Percentiles rank a stretch among this genome's conserved stretches.
phyloP scores from a whole-genome alignment of 1,140 invertebrate species.

The Neodiprion fabricii region DNA sequence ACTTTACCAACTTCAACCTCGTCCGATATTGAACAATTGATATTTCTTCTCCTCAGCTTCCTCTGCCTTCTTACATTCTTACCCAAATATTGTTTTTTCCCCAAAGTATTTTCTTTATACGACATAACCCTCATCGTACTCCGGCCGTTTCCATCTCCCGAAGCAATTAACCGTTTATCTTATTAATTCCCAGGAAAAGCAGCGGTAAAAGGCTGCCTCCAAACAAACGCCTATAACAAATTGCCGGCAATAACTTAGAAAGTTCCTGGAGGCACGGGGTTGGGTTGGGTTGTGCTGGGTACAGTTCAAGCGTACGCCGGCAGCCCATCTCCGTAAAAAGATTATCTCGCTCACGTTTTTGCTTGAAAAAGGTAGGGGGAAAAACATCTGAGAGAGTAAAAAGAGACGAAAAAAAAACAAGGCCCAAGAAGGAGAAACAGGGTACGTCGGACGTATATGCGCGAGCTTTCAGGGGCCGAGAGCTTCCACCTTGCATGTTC shows the following conservation, averaged over 20 bases:
- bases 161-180: conserved; percentile 33
- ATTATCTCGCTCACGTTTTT: not conserved
- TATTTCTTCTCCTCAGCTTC: too few relatives aligned
- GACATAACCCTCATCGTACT: too few relatives aligned
- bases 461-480: too few relatives aligned
- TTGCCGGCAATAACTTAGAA: conserved; percentile 38
- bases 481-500: too few relatives aligned
- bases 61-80: too few relatives aligned
- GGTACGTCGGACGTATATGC: too few relatives aligned
- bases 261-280: conserved; percentile 2
- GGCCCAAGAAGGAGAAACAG: not conserved
- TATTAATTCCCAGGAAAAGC: conserved; percentile 29
- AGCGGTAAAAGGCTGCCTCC: not conserved
- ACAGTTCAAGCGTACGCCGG: not conserved
- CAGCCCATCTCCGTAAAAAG: not conserved
- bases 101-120: too few relatives aligned
- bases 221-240: conserved; percentile 29
- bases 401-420: conserved; percentile 5
- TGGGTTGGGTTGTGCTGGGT: too few relatives aligned
- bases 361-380: conserved; percentile 13
- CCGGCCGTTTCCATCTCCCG: too few relatives aligned
- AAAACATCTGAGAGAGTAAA: not conserved
- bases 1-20: too few relatives aligned
- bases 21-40: too few relatives aligned
- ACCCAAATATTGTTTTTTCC: too few relatives aligned